These are phyloP conservation scores for Rhinopomastus cyanomelas DNA, from an alignment of 2,113 vertebrate species.

Conservation along the genomic window DNA sequence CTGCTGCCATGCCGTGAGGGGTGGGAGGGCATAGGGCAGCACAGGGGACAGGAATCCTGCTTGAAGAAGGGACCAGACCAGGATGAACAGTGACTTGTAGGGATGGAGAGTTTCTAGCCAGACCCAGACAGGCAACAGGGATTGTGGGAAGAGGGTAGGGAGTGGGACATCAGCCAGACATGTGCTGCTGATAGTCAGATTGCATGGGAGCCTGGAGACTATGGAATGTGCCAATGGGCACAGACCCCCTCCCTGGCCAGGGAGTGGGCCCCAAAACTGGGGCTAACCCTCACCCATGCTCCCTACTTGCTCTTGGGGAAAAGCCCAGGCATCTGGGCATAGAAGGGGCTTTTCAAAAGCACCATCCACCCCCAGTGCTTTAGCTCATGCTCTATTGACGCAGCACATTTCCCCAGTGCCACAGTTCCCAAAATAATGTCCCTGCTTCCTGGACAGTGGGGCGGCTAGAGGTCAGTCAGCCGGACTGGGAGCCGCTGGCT, in stretches of 20 bases:
- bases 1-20: fast-evolving
- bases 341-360: background rate
- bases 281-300: fast-evolving
- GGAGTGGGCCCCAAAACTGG: background rate
- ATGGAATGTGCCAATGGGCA: background rate
- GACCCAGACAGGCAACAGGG: background rate
- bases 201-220: fast-evolving
- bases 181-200: fast-evolving
- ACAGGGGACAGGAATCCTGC: background rate
- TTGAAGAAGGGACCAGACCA: background rate
- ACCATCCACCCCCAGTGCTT: background rate
- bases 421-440: background rate
- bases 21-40: background rate
- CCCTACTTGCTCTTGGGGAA: background rate
- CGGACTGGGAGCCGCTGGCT: background rate
- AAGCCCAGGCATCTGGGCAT: background rate
- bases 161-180: background rate
- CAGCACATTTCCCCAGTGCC: background rate
- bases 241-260: fast-evolving
- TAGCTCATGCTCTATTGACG: background rate
- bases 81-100: background rate
- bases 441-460: fast-evolving
- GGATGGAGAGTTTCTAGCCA: background rate
- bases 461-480: background rate
- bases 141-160: background rate